Evolutionary conservation across 2,113 vertebrate species (phyloP), one percentile per base, ranked within the genome.

Genomic region (Brachyistius frenatus): DNA sequence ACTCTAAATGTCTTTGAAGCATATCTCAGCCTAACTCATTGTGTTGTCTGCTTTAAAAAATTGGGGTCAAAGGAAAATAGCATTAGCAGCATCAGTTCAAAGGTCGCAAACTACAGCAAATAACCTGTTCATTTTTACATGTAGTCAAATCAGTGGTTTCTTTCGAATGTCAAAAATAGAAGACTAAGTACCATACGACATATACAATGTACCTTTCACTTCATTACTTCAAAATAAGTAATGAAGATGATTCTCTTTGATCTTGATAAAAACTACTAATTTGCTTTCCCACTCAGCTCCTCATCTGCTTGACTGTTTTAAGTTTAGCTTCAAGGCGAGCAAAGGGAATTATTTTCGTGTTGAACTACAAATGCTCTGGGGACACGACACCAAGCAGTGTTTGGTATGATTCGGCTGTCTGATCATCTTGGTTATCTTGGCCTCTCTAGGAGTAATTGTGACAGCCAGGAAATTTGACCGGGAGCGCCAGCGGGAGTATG

Each of bases 401-500:
- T 75, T 58, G 23, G 53, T 49, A 13, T 63, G 13, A 72, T 58
- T 63, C 37, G 69, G 35, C 50, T 31, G 47, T 68, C 32, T 72
- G 44, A 74, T 86, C 16, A 50, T 30, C 56, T 30, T 81, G 9
- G n/a, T 73, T 69, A 16, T 87, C 23, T 76, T 4, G 9, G 9
- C 74, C 15, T 80, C 57, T 72, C 50, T 71, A 97, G 96, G 96
- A 73, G 86, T 94, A 65, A 94, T 97, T 62, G 94, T 95, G 76
- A 97, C 96, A 7, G 79, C 93, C 62, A 94, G 95, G 83, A 94
- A 94, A 78, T 97, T 97, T 88, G 96, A 98, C 89, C 94, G 96
- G 7, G 97, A 98, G 84, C 95, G 93, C 3, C 96, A 97, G 73
- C 93, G 94, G 71, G 96, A 98, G 85, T 96, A 96, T 33, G 95